Conservation (phyloP, 1,140 invertebrate genomes). For the Lanistes nyassanus region DNA sequence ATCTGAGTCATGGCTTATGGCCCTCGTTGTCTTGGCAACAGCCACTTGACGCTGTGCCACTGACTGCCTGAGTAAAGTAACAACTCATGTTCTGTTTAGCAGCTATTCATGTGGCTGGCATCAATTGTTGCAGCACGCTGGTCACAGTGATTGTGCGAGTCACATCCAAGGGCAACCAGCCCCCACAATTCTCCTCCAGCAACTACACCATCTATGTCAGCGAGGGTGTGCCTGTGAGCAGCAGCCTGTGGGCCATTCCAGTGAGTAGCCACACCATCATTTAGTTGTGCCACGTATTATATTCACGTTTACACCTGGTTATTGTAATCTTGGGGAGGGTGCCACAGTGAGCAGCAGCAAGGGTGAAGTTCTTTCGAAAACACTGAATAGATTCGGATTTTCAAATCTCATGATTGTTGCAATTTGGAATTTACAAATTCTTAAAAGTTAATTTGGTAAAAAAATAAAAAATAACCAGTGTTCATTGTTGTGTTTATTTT, state of each 20-base stretch:
- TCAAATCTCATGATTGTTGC: background rate
- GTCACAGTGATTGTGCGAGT: constrained; percentile 44
- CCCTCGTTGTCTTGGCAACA: too few species aligned
- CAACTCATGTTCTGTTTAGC: background rate
- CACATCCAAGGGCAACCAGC: constrained; percentile 38
- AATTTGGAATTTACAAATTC: too few species aligned
- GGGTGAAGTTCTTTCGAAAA: background rate
- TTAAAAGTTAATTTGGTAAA: too few species aligned
- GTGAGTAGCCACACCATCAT: constrained; percentile 31
- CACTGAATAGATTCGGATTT: background rate
- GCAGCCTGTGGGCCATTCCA: constrained; percentile 39
- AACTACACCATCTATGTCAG: constrained; percentile 49
- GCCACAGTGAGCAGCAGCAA: background rate
- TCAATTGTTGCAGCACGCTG: constrained; percentile 24
- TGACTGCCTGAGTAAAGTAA: too few species aligned
- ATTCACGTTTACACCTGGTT: background rate
- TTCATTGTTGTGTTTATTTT: too few species aligned
- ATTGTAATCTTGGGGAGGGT: background rate
- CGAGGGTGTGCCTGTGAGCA: constrained; percentile 41
- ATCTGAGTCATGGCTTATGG: too few species aligned
- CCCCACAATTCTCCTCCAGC: constrained; percentile 39
- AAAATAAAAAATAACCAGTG: too few species aligned
- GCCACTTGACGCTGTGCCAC: too few species aligned
- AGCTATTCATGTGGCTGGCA: background rate
- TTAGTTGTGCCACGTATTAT: background rate